These are phyloP conservation scores for Lepas anatifera DNA, from an alignment of 2,888 invertebrate genomes.

Conservation along the genomic window DNA sequence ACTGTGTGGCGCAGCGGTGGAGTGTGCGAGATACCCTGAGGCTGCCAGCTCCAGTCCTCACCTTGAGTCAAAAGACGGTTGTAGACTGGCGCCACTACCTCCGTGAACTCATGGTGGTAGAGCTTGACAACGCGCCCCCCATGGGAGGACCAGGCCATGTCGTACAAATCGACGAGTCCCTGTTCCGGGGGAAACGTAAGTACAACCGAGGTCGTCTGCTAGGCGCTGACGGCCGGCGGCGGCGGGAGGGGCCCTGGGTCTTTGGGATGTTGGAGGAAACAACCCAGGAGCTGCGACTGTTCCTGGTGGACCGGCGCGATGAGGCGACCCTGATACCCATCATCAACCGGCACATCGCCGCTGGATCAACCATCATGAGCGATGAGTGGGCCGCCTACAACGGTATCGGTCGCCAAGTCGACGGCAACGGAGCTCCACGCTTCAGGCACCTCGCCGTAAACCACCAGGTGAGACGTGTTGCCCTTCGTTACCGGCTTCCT, in stretches of 20 bases:
- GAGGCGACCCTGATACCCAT: neutral
- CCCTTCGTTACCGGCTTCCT: too few species aligned
- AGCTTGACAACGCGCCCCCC: neutral
- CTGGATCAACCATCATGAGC: neutral
- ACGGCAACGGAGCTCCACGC: too few species aligned
- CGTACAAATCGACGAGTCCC: neutral
- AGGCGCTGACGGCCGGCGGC: neutral
- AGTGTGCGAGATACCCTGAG: neutral
- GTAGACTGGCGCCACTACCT: neutral
- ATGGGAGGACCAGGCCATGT: neutral
- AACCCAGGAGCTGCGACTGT: neutral
- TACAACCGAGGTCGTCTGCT: neutral
- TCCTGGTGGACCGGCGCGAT: neutral
- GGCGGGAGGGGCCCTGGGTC: neutral
- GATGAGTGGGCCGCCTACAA: neutral
- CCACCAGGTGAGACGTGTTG: too few species aligned
- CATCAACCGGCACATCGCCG: neutral
- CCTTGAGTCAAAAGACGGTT: neutral
- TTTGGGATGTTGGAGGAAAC: neutral
- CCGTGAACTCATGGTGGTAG: neutral
- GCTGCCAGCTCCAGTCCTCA: neutral
- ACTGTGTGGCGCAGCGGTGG: neutral
- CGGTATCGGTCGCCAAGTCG: too few species aligned
- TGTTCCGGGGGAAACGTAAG: neutral
- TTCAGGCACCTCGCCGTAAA: too few species aligned